Percentiles rank a stretch among this genome's conserved stretches.
phyloP scores from a whole-genome alignment of 2,888 invertebrate genomes.

The Dryobota labecula region DNA sequence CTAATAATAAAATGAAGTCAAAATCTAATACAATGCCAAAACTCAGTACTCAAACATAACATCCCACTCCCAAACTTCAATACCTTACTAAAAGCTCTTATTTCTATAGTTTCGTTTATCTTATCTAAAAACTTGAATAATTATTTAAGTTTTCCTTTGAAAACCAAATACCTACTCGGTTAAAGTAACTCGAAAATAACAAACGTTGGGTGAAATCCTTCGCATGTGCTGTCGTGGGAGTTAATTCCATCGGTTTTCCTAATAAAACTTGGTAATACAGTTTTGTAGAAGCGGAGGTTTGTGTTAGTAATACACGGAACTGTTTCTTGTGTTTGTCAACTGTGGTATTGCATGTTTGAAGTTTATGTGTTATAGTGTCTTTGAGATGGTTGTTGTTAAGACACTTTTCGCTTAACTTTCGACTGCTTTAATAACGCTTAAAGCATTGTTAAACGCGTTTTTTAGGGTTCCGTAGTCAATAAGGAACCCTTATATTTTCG shows the following conservation, averaged over 20 bases:
- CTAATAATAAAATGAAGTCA: constrained; percentile 13
- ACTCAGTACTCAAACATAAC: constrained; percentile 26
- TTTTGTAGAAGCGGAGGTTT: constrained; percentile 43
- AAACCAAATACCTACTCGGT: constrained; percentile 53
- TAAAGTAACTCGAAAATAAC: constrained; percentile 58
- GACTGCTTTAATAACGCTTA: no score
- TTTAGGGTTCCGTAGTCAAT: no score
- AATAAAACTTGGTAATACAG: constrained; percentile 74
- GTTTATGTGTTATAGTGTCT: constrained; percentile 1
- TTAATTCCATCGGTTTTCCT: constrained; percentile 67
- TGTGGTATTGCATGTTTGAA: constrained; percentile 17
- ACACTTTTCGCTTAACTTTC: background rate
- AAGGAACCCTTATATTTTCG: no score
- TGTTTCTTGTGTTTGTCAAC: constrained; percentile 30
- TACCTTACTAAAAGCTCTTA: constrained; percentile 33
- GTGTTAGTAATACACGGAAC: constrained; percentile 25
- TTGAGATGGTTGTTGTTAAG: background rate
- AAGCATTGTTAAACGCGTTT: no score
- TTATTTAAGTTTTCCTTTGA: constrained; percentile 60
- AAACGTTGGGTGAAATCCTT: constrained; percentile 60
- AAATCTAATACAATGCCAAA: constrained; percentile 25
- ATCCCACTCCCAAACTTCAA: constrained; percentile 29
- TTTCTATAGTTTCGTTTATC: constrained; percentile 54
- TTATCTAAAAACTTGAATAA: constrained; percentile 49
- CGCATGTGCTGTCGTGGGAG: constrained; percentile 59